Base-by-base conservation (phyloP, 2,888 invertebrate genomes). In the Aproaerema taeniolella region DNA sequence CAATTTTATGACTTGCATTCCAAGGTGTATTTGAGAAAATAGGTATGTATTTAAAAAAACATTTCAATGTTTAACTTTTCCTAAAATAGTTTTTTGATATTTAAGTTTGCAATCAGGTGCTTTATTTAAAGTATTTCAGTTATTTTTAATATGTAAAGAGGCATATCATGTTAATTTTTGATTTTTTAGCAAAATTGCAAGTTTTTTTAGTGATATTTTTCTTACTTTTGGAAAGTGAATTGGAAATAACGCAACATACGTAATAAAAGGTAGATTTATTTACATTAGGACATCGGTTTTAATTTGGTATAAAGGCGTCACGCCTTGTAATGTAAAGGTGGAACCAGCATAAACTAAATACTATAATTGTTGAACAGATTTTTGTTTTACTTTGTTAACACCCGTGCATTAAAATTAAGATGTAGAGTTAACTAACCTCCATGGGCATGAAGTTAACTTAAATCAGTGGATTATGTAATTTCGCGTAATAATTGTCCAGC, bases 281-380 rank as follows among this genome's bases (percentile, higher is more conserved):
- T 46, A 45, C 38, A 29, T 10, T 44, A 47, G 49, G 45, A 52
- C 49, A 61, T n/a, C 57, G 68, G 66, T 68, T n/a, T n/a, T n/a
- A n/a, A n/a, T n/a, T 65, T 67, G 70, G 70, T 63, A 53, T 50
- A 50, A 58, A 55, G 59, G 55, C 40, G n/a, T 46, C 46, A 45
- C 39, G 48, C 47, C 54, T 50, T 55, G 54, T 41, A 39, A 44
- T 36, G 47, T 49, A 54, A 53, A 55, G 55, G 58, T 61, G 64
- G 61, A 67, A 66, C 53, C 57, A 61, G 54, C 63, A 61, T 60
- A 63, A 52, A 65, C 41, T 52, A 53, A 58, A 33, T 47, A 67
- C 20, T 42, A 55, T 52, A 47, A 44, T 55, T 57, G 49, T 51
- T 60, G 47, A 53, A 53, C 50, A 38, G 24, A 40, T 31, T 53